Evolutionary conservation across 2,888 invertebrate species (phyloP).

Genomic region (Penaeus monodon): DNA sequence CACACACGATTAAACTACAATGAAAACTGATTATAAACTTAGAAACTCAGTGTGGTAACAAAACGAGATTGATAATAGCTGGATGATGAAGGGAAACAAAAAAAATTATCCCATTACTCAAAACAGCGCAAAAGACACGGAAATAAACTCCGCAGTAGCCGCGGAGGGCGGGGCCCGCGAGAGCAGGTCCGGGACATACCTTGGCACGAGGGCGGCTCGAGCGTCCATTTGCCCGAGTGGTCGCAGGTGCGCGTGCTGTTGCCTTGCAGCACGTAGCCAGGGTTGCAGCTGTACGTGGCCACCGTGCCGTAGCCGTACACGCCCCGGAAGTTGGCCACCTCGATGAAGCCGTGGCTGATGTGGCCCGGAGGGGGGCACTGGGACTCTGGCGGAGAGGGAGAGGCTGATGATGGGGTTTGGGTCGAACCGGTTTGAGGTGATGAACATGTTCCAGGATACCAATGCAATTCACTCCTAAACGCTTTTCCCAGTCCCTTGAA

Average conservation of each 20-base stretch:
- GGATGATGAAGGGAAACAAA: too few species aligned
- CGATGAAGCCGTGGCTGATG: slow-evolving; percentile 65
- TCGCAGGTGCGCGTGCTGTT: slow-evolving; percentile 41
- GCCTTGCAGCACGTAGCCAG: slow-evolving; percentile 65
- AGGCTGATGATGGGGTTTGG: too few species aligned
- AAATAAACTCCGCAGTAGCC: too few species aligned
- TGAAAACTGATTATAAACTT: too few species aligned
- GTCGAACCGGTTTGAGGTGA: neutral
- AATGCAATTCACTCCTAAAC: neutral
- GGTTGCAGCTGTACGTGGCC: slow-evolving; percentile 66
- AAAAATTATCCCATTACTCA: too few species aligned
- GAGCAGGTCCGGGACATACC: slow-evolving; percentile 6
- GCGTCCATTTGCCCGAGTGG: slow-evolving; percentile 49
- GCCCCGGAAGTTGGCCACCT: slow-evolving; percentile 64
- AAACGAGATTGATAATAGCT: too few species aligned
- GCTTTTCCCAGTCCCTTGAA: neutral
- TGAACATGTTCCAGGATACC: neutral
- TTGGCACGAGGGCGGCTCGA: slow-evolving; percentile 40
- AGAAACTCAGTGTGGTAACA: too few species aligned
- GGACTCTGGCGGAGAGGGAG: slow-evolving; percentile 57
- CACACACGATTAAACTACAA: too few species aligned
- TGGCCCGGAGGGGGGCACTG: slow-evolving; percentile 65
- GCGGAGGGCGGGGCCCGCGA: too few species aligned
- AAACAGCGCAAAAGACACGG: too few species aligned
- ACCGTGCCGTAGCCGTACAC: slow-evolving; percentile 65